phyloP scores from a whole-genome alignment of 2,888 invertebrate genomes.

The Pilophorus perplexus region DNA sequence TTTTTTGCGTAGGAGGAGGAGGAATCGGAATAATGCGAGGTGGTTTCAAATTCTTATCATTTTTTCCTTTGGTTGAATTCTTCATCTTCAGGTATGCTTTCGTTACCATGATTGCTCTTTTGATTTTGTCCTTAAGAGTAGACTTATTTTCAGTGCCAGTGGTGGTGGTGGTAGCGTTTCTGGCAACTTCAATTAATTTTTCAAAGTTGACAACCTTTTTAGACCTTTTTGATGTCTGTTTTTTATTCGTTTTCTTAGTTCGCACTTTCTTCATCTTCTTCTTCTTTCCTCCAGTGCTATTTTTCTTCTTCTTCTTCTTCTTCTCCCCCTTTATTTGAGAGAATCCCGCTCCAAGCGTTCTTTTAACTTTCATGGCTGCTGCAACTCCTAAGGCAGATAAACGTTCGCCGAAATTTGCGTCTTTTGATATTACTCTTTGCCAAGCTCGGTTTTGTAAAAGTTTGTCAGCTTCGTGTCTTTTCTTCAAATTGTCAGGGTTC shows the following conservation, averaged over 20 bases:
- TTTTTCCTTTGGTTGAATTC: too few relatives aligned
- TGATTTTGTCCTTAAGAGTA: too few relatives aligned
- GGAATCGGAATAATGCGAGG: neutral
- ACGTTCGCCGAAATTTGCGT: conserved; percentile 36
- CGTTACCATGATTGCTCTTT: too few relatives aligned
- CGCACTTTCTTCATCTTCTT: neutral
- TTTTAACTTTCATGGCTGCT: conserved; percentile 40
- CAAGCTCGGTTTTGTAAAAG: conserved; percentile 38
- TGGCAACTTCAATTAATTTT: neutral
- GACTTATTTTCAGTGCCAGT: too few relatives aligned
- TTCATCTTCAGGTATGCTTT: too few relatives aligned
- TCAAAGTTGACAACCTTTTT: neutral
- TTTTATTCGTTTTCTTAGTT: neutral
- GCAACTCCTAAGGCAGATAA: conserved; percentile 28
- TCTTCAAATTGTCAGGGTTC: conserved; percentile 1
- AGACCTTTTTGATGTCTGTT: neutral
- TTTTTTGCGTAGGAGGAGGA: too few relatives aligned
- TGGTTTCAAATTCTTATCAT: neutral
- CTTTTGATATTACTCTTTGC: conserved; percentile 37
- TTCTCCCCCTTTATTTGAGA: neutral
- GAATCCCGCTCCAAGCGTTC: conserved; percentile 24
- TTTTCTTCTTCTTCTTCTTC: neutral
- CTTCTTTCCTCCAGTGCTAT: neutral
- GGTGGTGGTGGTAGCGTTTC: too few relatives aligned
- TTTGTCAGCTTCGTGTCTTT: conserved; percentile 39